Conservation (phyloP, 92 coral and sea anemone genomes). For the Epizoanthus rinbou region DNA sequence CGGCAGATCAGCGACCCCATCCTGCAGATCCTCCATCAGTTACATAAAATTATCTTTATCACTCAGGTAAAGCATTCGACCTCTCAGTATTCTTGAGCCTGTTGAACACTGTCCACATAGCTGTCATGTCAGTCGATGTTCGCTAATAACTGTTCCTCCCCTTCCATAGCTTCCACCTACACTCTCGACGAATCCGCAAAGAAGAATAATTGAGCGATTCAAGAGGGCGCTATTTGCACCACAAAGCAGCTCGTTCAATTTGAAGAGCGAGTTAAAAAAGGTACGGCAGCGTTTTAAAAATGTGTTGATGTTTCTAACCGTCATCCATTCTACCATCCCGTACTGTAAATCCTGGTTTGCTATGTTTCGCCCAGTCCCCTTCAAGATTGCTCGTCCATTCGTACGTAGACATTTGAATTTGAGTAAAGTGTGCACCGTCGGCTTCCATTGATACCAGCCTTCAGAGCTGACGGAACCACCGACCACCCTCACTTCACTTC, state of each 20-base stretch:
- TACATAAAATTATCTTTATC: conserved; percentile 94
- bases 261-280: conserved; percentile 97
- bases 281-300: conserved; percentile 42
- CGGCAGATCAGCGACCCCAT: conserved; percentile 99
- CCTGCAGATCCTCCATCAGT: conserved; percentile 91
- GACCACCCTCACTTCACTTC: no score
- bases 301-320: background rate
- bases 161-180: conserved; percentile 88
- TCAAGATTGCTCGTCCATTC: no score
- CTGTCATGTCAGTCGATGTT: background rate
- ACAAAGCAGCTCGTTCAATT: conserved; percentile 92
- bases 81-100: background rate
- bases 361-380: background rate
- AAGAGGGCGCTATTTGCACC: conserved; percentile 93
- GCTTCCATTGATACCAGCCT: no score
- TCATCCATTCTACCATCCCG: background rate
- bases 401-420: no score
- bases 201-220: conserved; percentile 93
- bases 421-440: no score
- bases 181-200: conserved; percentile 79
- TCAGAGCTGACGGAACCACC: no score
- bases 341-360: background rate
- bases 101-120: background rate
- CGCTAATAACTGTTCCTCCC: background rate
- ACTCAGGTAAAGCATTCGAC: conserved; percentile 71